phyloP scores from a whole-genome alignment of 2,113 vertebrate genomes.

The Oriolus oriolus region DNA sequence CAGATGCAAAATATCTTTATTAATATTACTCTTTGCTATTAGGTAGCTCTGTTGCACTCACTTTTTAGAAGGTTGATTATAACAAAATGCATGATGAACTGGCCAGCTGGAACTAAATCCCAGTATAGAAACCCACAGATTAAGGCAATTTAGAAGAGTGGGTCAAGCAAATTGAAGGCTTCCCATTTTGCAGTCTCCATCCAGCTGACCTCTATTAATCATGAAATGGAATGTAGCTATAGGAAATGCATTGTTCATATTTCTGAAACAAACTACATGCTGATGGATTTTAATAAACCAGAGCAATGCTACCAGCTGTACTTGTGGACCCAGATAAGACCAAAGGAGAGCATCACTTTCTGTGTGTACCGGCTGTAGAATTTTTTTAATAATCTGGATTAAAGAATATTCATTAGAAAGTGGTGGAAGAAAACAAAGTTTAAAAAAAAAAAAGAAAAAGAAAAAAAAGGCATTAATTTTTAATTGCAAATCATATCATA shows the following conservation, averaged over 20 bases:
- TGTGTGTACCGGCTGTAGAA: background rate
- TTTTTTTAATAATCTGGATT: background rate
- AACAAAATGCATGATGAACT: slow-evolving; percentile 32
- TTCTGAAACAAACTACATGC: background rate
- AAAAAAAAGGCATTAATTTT: background rate
- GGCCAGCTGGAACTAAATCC: slow-evolving; percentile 6
- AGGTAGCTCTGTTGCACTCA: slow-evolving; percentile 11
- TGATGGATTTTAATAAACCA: background rate
- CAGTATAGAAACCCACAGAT: slow-evolving; percentile 22
- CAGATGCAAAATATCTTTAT: slow-evolving; percentile 9
- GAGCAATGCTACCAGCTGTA: background rate
- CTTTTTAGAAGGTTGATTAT: slow-evolving; percentile 49
- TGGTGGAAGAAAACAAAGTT: background rate
- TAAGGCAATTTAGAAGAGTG: slow-evolving; percentile 23
- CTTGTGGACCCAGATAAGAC: background rate
- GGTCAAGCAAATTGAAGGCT: slow-evolving; percentile 29
- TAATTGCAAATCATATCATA: background rate
- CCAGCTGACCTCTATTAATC: slow-evolving; percentile 12
- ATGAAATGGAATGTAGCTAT: slow-evolving; percentile 10
- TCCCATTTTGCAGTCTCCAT: slow-evolving; percentile 18
- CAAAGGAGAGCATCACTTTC: background rate
- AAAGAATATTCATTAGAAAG: background rate
- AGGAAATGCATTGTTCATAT: background rate
- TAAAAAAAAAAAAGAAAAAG: background rate
- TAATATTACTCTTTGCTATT: slow-evolving; percentile 16